phyloP scores from a whole-genome alignment of 2,113 vertebrate genomes.

The Setophaga kirtlandii region DNA sequence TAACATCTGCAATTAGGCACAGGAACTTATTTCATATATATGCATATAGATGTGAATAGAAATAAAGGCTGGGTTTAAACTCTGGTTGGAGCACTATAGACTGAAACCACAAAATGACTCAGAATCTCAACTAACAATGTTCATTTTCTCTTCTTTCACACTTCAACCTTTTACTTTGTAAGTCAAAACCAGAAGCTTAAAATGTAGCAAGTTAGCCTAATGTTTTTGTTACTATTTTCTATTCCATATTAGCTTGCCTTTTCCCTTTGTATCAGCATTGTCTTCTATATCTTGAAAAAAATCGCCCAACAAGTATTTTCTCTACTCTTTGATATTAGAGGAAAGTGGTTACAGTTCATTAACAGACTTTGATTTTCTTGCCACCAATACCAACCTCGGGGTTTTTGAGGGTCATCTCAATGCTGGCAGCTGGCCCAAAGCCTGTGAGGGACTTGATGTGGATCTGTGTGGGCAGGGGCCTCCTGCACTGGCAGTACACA shows the following conservation, averaged over 20 bases:
- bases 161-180: not conserved
- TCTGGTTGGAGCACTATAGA: not conserved
- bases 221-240: not conserved
- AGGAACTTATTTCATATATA: not conserved
- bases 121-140: not conserved
- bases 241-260: not conserved
- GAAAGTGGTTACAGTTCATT: not conserved
- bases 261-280: not conserved
- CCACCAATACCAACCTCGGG: conserved; percentile 79
- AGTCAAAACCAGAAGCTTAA: not conserved
- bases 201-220: not conserved
- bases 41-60: not conserved
- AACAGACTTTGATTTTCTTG: not conserved
- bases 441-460: conserved; percentile 97
- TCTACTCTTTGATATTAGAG: not conserved
- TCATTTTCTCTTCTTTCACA: not conserved
- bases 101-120: not conserved
- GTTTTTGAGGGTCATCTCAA: conserved; percentile 86
- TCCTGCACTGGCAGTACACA: conserved; percentile 93
- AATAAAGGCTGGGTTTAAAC: not conserved
- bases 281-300: not conserved
- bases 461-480: conserved; percentile 88
- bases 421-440: conserved; percentile 91
- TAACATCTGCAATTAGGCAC: not conserved
- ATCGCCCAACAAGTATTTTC: not conserved